Conservation (phyloP, 2,113 vertebrate genomes). For the Forbesichthys agassizii region DNA sequence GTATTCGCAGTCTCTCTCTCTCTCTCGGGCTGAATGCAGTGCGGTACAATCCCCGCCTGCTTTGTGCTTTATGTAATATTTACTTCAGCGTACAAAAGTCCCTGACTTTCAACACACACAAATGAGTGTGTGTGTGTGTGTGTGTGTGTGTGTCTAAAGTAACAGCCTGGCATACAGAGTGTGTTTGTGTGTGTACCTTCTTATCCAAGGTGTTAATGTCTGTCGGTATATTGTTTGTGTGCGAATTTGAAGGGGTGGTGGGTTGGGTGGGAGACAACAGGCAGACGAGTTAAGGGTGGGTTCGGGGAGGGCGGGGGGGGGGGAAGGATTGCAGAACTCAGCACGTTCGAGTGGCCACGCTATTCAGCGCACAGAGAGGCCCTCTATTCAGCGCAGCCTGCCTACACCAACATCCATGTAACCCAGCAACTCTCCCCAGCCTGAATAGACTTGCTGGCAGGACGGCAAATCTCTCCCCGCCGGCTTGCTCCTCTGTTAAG, state of each 20-base stretch:
- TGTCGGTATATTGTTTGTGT: slow-evolving; percentile 36
- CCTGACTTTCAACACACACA: background rate
- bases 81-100: slow-evolving; percentile 4
- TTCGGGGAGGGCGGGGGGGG: background rate
- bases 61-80: background rate
- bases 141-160: background rate
- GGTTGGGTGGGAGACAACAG: slow-evolving; percentile 2
- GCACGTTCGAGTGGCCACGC: slow-evolving; percentile 67
- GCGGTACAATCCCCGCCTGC: slow-evolving; percentile 21
- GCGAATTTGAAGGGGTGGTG: slow-evolving; percentile 2
- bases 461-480: slow-evolving; percentile 1
- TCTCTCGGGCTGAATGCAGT: slow-evolving; percentile 29
- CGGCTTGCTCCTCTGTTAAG: slow-evolving; percentile 9
- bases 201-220: slow-evolving; percentile 7
- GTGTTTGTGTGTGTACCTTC: background rate
- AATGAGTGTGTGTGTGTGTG: background rate
- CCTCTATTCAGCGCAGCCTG: slow-evolving; percentile 69
- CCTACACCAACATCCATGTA: slow-evolving; percentile 61
- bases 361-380: slow-evolving; percentile 72
- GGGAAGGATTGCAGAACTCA: slow-evolving; percentile 70
- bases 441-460: slow-evolving; percentile 65
- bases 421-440: slow-evolving; percentile 67
- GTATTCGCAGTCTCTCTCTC: slow-evolving; percentile 43
- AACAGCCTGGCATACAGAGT: background rate
- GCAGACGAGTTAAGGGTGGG: background rate